Evolutionary conservation across 2,797 vertebrate species (phyloP), one percentile per base, ranked within the genome.

Genomic region (Morelia viridis): DNA sequence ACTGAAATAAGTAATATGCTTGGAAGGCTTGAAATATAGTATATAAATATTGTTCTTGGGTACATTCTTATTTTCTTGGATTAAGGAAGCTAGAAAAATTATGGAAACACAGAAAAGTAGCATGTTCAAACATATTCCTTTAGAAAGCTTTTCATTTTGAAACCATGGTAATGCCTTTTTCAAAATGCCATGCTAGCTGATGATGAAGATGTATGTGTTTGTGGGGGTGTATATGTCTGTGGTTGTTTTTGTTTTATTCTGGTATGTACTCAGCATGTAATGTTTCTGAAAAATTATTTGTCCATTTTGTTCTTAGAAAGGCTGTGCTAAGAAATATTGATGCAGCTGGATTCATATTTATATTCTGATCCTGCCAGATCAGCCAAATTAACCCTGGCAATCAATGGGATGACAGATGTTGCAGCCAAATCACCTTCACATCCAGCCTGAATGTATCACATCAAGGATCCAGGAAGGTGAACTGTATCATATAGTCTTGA

Each of bases 171-270:
- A 94, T 94, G 26, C 89, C 85, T 94, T 96, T 92, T 95, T 92
- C 93, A 96, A 76, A 96, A 95, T 64, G 91, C 91, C 92, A 56
- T 11, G 93, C 61, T 95, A 96, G 57, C 61, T 85, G 46, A 93
- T 92, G 94, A 89, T 91, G 71, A 80, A 80, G 19, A 46, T 46
- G 50, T 80, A 46, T 46, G 71, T 80, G 19, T 24, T 80, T 80
- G 35, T 80, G 71, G 22, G 19, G 71, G 35, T 10, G 71, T 80
- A 80, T 46, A 80, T 46, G 17, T 41, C 41, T 80, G 8, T 80
- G 9, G 35, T 11, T 80, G 35, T 46, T 80, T 80, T 80, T 24
- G 41, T 80, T 80, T 46, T 46, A 22, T 80, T 80, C 71, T 46
- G 19, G 71, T 41, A 46, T 80, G 1, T 46, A 80, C 3, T 80